Percentiles rank a stretch among this genome's conserved stretches.
These are phyloP conservation scores for Drosophila paulistorum DNA, from an alignment of 1,140 invertebrate genomes.

Conservation along the genomic window DNA sequence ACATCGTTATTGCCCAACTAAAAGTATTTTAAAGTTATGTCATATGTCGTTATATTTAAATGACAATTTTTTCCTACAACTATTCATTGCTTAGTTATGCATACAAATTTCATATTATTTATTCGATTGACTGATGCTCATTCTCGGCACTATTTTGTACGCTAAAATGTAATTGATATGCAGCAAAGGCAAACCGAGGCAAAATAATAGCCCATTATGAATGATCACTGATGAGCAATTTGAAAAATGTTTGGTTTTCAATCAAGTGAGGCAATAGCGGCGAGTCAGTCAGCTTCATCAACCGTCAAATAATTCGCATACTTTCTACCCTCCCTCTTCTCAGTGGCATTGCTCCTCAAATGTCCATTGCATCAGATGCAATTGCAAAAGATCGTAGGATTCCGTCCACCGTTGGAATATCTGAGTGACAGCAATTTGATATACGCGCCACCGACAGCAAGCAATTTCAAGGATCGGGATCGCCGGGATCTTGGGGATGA, in stretches of 20 bases:
- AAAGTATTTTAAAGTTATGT: background rate
- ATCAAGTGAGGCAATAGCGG: conserved; percentile 49
- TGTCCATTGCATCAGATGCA: conserved; percentile 80
- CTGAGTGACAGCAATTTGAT: conserved; percentile 67
- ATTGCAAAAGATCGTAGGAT: conserved; percentile 81
- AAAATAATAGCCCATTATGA: conserved; percentile 22
- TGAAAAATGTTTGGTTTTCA: conserved; percentile 56
- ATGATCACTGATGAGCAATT: conserved; percentile 43
- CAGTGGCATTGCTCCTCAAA: conserved; percentile 72
- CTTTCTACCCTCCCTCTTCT: background rate
- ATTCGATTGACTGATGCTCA: conserved; percentile 44
- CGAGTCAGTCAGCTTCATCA: conserved; percentile 1
- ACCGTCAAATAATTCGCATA: conserved; percentile 22
- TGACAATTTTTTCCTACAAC: conserved; percentile 18
- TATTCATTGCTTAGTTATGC: conserved; percentile 56
- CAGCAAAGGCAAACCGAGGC: conserved; percentile 21
- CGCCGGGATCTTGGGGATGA: conserved; percentile 65
- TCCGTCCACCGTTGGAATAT: conserved; percentile 72
- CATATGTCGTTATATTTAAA: background rate
- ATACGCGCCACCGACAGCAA: conserved; percentile 47
- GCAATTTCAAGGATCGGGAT: conserved; percentile 65
- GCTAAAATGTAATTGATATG: conserved; percentile 51
- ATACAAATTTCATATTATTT: conserved; percentile 54
- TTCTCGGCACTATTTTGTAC: conserved; percentile 16
- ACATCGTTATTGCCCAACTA: background rate